Evolutionary conservation across 2,797 vertebrate species (phyloP), one percentile per base, ranked within the genome.

Genomic region (Trematomus bernacchii): DNA sequence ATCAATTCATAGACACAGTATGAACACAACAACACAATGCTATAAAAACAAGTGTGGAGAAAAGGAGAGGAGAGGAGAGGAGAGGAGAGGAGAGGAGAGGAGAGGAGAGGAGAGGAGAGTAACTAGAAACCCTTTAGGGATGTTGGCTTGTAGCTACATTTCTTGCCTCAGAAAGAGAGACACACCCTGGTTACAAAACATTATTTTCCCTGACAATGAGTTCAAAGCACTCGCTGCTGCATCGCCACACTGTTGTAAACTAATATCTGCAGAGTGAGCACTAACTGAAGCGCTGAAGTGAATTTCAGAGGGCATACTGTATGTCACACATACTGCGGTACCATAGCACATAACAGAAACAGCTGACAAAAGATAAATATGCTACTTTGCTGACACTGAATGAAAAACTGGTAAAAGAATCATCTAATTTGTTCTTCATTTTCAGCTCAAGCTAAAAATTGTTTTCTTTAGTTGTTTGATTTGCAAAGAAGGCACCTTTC

Each of bases 61-160:
- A 27, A 1, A 27, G 16, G n/a, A 42, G 37, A 77, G 18, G 54
- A 48, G 64, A 44, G 62, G 47, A 64, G 44, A 67, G 59, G 53
- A 33, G 40, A 53, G 52, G 46, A 12, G 11, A 53, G 69, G 9
- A 21, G 57, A 57, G 78, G 54, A 48, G 64, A 44, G 62, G 47
- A 64, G 44, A 67, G 59, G 53, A 33, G 40, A 53, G 52, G 46
- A 12, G 11, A 53, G 69, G 9, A 21, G 57, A 57, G 78, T 6
- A 85, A 87, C 58, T 42, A 71, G 65, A 93, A 63, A 66, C 75
- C 79, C 61, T 77, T 4, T 59, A 63, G 54, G 74, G 83, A 84
- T 69, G 60, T 42, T 66, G 59, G 23, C 74, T 71, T 68, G 27
- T 27, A 62, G 55, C 72, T 81, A 23, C 57, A 64, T 42, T 11